phyloP scores from a whole-genome alignment of 2,888 invertebrate genomes.

The Chalcis sispes region DNA sequence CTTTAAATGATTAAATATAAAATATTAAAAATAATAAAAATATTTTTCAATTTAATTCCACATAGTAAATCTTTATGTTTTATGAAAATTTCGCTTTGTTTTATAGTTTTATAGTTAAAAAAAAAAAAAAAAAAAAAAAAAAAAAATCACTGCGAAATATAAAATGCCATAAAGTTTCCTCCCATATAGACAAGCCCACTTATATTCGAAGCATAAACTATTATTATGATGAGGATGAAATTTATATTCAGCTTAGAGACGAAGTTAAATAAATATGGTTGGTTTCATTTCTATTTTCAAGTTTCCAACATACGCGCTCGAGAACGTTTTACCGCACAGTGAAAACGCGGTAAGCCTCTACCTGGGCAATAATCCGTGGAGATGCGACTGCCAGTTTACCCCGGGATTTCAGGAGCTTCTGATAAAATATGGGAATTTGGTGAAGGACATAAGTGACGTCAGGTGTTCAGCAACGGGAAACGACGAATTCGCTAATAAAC shows the following conservation, averaged over 20 bases:
- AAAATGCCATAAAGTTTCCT: no score
- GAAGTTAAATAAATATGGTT: conserved; percentile 22
- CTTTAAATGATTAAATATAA: no score
- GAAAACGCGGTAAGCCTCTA: conserved; percentile 83
- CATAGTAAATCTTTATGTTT: no score
- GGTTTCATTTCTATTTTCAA: conserved; percentile 67
- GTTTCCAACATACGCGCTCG: conserved; percentile 88
- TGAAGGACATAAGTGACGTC: conserved; percentile 84
- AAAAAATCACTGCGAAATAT: no score
- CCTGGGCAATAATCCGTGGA: conserved; percentile 88
- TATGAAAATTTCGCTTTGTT: no score
- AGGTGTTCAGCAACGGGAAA: conserved; percentile 82
- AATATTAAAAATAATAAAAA: no score
- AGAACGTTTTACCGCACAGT: conserved; percentile 86
- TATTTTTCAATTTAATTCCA: no score
- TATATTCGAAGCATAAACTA: no score
- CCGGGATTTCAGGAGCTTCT: conserved; percentile 82
- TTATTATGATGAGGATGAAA: neutral
- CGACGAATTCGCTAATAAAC: conserved; percentile 80
- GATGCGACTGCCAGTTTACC: conserved; percentile 88
- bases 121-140: no score
- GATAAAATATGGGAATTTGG: conserved; percentile 81
- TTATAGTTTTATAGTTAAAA: no score
- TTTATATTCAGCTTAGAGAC: neutral
- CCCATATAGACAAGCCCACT: no score